phyloP scores from a whole-genome alignment of 2,888 invertebrate genomes.

The Clistopyga incitator region DNA sequence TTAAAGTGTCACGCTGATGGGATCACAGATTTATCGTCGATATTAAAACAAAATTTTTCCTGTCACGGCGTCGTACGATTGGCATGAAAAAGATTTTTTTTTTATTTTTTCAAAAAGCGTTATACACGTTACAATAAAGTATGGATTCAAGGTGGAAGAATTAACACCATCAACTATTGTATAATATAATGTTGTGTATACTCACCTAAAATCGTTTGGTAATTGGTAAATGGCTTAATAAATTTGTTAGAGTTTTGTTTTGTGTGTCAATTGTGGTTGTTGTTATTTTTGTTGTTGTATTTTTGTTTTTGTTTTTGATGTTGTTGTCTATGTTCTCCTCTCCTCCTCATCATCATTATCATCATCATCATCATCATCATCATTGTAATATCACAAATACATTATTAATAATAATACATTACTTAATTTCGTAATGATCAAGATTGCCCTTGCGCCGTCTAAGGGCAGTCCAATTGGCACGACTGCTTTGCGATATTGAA shows the following conservation, averaged over 20 bases:
- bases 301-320: conserved; percentile 43
- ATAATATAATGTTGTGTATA: conserved; percentile 79
- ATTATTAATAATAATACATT: conserved; percentile 68
- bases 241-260: conserved; percentile 72
- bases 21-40: conserved; percentile 56
- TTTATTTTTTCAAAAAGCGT: conserved; percentile 82
- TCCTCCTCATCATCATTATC: conserved; percentile 16
- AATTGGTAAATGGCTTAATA: conserved; percentile 81
- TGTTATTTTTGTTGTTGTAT: conserved; percentile 36
- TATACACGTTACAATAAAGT: conserved; percentile 81
- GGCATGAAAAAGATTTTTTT: conserved; percentile 80
- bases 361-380: conserved; percentile 43
- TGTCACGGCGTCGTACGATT: conserved; percentile 38
- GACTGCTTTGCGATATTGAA: conserved; percentile 77
- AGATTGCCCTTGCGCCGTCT: conserved; percentile 78
- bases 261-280: conserved; percentile 40
- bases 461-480: conserved; percentile 74
- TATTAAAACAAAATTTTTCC: conserved; percentile 28
- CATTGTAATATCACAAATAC: conserved; percentile 81
- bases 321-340: conserved; percentile 32
- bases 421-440: conserved; percentile 77
- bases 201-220: conserved; percentile 81
- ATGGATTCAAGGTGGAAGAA: conserved; percentile 81
- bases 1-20: conserved; percentile 47
- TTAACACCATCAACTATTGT: conserved; percentile 79